Conservation (phyloP, 2,888 invertebrate species). For the Belgica antarctica region DNA sequence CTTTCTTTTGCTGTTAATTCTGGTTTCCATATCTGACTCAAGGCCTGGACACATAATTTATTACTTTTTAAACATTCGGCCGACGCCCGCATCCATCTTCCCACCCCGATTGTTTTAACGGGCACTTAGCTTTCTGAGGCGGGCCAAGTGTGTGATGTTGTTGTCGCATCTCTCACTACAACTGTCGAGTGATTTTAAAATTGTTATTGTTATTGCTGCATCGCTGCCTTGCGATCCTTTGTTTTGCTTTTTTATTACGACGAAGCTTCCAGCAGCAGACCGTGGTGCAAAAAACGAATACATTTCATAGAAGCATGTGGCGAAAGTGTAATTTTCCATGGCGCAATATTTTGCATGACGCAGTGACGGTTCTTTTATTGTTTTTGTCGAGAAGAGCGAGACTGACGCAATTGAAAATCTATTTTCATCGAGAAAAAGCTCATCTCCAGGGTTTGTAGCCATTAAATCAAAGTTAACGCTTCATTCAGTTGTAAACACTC, state of each 20-base stretch:
- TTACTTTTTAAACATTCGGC: slow-evolving; percentile 40
- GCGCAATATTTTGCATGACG: not conserved
- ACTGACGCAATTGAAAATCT: too few species aligned
- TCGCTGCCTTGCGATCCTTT: not conserved
- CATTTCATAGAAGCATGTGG: slow-evolving; percentile 27
- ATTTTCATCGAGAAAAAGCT: too few species aligned
- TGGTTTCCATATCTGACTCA: slow-evolving; percentile 15
- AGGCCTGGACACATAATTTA: slow-evolving; percentile 35
- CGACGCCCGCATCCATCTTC: slow-evolving; percentile 7
- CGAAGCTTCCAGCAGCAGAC: not conserved
- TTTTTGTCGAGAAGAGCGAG: too few species aligned
- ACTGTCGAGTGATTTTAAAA: not conserved
- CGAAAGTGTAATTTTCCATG: slow-evolving; percentile 17
- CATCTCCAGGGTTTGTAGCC: too few species aligned
- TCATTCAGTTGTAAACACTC: too few species aligned
- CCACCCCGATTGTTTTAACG: not conserved
- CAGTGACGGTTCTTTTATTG: not conserved
- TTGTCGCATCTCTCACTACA: not conserved
- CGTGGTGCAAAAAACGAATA: not conserved
- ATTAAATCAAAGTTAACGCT: too few species aligned
- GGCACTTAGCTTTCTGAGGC: slow-evolving; percentile 14
- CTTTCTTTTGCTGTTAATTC: slow-evolving; percentile 12
- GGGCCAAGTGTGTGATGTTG: not conserved
- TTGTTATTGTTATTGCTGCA: slow-evolving; percentile 21
- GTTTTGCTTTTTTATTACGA: not conserved